Conservation (phyloP, 2,113 vertebrate genomes). For the Platysternon megacephalum region DNA sequence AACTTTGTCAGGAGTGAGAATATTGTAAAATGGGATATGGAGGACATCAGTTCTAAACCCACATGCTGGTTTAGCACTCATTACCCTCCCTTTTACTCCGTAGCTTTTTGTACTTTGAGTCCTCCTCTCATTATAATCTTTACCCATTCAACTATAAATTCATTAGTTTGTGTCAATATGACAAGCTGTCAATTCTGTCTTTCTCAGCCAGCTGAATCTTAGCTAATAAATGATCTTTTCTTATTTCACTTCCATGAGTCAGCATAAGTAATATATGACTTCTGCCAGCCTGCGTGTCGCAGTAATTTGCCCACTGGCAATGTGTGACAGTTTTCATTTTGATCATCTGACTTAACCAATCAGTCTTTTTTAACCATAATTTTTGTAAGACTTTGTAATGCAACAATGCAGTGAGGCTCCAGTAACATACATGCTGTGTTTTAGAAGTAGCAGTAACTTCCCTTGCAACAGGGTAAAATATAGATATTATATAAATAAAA, state of each 20-base stretch:
- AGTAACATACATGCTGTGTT: not conserved
- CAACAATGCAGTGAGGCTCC: not conserved
- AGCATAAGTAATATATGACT: constrained; percentile 1
- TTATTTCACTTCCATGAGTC: not conserved
- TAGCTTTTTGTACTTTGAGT: not conserved
- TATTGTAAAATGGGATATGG: not conserved
- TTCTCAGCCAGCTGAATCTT: constrained; percentile 4
- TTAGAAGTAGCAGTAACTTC: not conserved
- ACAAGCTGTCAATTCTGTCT: constrained; percentile 19
- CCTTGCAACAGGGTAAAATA: not conserved
- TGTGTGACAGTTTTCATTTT: not conserved
- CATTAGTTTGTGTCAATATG: not conserved
- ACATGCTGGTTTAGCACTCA: not conserved
- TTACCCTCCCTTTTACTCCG: not conserved
- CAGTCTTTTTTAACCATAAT: not conserved
- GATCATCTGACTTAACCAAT: not conserved
- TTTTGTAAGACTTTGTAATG: not conserved
- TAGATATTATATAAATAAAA: not conserved
- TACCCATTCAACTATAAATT: not conserved
- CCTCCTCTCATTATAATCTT: not conserved
- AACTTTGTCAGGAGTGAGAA: not conserved
- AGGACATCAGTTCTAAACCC: not conserved
- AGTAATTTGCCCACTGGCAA: not conserved
- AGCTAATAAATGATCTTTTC: constrained; percentile 2
- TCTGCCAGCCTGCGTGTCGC: not conserved